Percentiles rank a stretch among this genome's conserved stretches.
These are phyloP conservation scores for Cepphus grylle DNA, from an alignment of 2,113 vertebrate genomes.

Conservation along the genomic window DNA sequence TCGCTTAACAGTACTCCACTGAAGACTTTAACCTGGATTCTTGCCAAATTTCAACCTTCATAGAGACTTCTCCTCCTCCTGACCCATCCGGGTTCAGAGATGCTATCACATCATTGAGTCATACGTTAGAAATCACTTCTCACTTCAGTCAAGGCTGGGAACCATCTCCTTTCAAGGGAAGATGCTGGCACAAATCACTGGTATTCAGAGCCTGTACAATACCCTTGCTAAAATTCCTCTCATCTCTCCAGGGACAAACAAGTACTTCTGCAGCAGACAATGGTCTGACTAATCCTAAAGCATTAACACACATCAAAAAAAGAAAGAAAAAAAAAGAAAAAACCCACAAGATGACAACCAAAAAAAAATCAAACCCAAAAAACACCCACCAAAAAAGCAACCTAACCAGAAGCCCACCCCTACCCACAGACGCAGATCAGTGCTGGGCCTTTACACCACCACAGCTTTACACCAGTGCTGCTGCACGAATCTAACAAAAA, in stretches of 20 bases:
- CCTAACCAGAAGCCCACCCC: not conserved
- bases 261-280: not conserved
- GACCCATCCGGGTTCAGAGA: not conserved
- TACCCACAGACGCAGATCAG: not conserved
- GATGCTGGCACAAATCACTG: not conserved
- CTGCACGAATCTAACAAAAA: not conserved
- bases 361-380: not conserved
- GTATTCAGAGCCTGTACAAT: not conserved
- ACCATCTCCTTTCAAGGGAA: not conserved
- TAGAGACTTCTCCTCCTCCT: not conserved
- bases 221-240: not conserved
- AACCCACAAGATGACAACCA: not conserved
- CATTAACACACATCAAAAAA: not conserved
- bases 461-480: not conserved
- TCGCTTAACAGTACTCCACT: not conserved
- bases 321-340: no score
- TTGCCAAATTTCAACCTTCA: not conserved
- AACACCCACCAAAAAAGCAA: not conserved
- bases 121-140: not conserved
- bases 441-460: not conserved
- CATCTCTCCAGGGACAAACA: not conserved
- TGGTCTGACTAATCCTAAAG: not conserved
- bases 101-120: not conserved
- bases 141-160: not conserved
- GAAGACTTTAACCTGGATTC: not conserved